phyloP scores from a whole-genome alignment of 2,797 vertebrate genomes.

The Carapus acus region DNA sequence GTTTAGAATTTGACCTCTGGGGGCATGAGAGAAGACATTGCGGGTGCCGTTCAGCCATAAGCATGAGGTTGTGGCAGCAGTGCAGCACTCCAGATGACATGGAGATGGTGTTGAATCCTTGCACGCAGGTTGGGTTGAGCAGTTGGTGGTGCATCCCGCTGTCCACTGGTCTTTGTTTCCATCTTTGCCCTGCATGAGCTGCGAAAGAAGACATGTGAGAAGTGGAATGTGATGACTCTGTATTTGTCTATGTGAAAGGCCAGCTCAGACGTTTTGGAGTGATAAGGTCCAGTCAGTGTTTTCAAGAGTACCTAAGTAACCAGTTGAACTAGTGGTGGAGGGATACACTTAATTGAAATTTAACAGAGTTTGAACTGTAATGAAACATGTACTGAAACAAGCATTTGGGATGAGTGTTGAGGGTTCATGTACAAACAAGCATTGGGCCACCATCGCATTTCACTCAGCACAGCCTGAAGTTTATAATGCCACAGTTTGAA shows the following conservation, averaged over 20 bases:
- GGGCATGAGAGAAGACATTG: conserved; percentile 57
- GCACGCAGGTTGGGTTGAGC: conserved; percentile 50
- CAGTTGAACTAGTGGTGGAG: no score
- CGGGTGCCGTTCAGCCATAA: conserved; percentile 73
- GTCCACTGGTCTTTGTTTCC: conserved; percentile 43
- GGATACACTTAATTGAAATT: no score
- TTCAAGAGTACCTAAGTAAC: no score
- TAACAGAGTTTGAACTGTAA: no score
- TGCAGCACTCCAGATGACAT: conserved; percentile 78
- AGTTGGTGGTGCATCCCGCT: conserved; percentile 71
- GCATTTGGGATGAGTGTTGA: no score
- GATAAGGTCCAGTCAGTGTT: no score
- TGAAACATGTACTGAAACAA: no score
- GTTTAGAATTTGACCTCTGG: conserved; percentile 32
- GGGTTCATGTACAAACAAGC: no score
- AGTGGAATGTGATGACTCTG: neutral
- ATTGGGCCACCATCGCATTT: no score
- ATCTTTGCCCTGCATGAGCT: conserved; percentile 70
- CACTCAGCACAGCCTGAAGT: no score
- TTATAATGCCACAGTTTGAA: no score
- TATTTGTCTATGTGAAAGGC: no score
- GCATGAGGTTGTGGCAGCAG: conserved; percentile 66
- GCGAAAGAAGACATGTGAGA: conserved; percentile 18
- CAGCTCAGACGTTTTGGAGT: neutral
- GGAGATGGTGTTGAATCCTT: conserved; percentile 15